Base-by-base conservation (phyloP, 2,888 invertebrate species). In the Hypselothyrea guttata region DNA sequence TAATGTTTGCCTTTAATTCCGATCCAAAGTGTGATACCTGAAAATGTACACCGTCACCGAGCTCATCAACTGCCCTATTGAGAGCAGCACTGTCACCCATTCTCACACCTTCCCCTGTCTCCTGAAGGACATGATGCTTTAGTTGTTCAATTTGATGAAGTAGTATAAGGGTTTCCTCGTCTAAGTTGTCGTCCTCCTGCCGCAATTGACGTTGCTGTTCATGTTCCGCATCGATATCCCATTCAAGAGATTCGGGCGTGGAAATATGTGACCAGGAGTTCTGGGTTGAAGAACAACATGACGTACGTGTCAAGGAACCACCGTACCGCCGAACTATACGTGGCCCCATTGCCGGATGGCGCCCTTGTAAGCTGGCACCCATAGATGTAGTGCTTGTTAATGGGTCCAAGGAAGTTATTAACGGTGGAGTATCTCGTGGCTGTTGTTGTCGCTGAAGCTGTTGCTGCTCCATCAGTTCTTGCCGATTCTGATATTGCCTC, bases 171-270 rank as follows among this genome's bases (percentile, higher is more conserved):
- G 94, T 94, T 83, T 94, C 94, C 18, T 92, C 90, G 74, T 94
- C 94, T 33, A 93, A 87, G 72, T 92, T 92, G 88, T 87, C 90
- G 66, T 91, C 90, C 73, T 91, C 91, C 16, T 88, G 70, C 5
- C 84, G 87, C 53, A 90, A 52, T 51, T 88, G 88, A 0, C 86
- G 84, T 48, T 89, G 88, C 52, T 90, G 89, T 30, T 82, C 83
- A 33, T 83, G 85, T 42, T 91, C 89, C 13, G 89, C 91, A 45
- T 92, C 92, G 2, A 93, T 91, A 84, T 94, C 94, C 94, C 94
- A 94, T 88, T 94, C 94, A 41, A 94, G 89, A 1, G 94, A 94
- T 79, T 93, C 93, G 4, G 93, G 93, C 7, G 93, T 93, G 1
- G 93, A 92, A 34, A 92, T 92, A 71, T 92, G 90, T 0, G 93